These are phyloP conservation scores for Enteromius viviparus DNA, from an alignment of 2,797 vertebrate species.

Conservation along the genomic window DNA sequence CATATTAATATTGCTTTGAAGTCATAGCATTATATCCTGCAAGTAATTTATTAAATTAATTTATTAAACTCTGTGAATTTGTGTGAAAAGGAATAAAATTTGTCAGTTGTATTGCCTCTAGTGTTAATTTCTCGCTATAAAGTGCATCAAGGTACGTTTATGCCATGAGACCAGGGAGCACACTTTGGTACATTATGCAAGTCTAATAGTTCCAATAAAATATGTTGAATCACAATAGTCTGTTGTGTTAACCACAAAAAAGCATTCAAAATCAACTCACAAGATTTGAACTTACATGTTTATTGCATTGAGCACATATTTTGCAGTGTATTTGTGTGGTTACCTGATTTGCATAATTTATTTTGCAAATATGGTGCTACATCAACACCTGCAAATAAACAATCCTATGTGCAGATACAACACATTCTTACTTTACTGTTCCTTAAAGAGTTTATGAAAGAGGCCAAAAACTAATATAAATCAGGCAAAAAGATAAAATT, in stretches of 20 bases:
- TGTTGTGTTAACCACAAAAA: not conserved
- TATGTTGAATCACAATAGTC: not conserved
- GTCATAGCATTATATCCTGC: no score
- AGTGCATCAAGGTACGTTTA: no score
- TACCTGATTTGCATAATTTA: not conserved
- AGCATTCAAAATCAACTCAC: not conserved
- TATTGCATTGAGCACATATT: not conserved
- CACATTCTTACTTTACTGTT: not conserved
- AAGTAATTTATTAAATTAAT: no score
- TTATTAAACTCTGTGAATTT: no score
- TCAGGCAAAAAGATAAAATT: not conserved
- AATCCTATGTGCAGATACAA: conserved; percentile 3
- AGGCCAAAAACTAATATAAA: conserved; percentile 1
- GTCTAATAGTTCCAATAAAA: not conserved
- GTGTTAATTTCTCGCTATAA: no score
- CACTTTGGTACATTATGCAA: not conserved
- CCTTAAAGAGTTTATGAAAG: not conserved
- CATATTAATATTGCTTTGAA: no score
- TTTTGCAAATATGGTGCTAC: conserved; percentile 7
- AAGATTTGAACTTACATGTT: not conserved
- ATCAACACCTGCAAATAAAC: not conserved
- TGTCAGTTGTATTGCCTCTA: no score
- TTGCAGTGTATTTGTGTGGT: not conserved
- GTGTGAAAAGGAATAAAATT: no score
- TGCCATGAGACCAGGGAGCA: no score